These are phyloP conservation scores for Erythrolamprus reginae DNA, from an alignment of 2,113 vertebrate genomes.

Conservation along the genomic window DNA sequence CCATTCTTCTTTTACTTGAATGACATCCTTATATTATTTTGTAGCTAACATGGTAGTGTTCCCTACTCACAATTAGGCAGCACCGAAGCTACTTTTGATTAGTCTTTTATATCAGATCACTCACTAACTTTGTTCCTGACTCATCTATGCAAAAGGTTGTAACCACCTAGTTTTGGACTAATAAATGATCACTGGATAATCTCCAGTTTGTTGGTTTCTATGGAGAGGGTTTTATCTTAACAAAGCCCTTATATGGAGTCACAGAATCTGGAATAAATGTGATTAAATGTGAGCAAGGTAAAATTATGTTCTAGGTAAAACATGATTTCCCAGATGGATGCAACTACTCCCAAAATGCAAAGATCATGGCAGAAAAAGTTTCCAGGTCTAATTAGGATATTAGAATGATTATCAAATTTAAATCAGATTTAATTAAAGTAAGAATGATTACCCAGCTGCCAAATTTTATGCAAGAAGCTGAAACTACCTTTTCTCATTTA, in stretches of 20 bases:
- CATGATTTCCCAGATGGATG: not conserved
- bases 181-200: not conserved
- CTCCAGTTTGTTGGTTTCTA: not conserved
- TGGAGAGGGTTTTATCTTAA: not conserved
- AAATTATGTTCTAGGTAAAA: not conserved
- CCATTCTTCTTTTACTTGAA: not conserved
- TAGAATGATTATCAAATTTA: not conserved
- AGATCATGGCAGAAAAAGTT: not conserved
- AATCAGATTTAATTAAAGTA: not conserved
- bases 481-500: not conserved
- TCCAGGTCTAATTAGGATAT: not conserved
- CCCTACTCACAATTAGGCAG: not conserved
- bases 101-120: not conserved
- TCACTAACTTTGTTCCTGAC: not conserved
- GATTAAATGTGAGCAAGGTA: too few species aligned
- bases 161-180: not conserved
- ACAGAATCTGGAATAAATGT: not conserved
- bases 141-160: not conserved
- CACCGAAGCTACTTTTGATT: not conserved
- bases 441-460: not conserved
- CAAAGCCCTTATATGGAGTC: not conserved
- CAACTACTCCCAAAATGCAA: not conserved
- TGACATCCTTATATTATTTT: not conserved
- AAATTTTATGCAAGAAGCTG: not conserved
- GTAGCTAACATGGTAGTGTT: not conserved